These are phyloP conservation scores for Helobdella robusta DNA, from an alignment of 2,888 invertebrate genomes.

Conservation along the genomic window DNA sequence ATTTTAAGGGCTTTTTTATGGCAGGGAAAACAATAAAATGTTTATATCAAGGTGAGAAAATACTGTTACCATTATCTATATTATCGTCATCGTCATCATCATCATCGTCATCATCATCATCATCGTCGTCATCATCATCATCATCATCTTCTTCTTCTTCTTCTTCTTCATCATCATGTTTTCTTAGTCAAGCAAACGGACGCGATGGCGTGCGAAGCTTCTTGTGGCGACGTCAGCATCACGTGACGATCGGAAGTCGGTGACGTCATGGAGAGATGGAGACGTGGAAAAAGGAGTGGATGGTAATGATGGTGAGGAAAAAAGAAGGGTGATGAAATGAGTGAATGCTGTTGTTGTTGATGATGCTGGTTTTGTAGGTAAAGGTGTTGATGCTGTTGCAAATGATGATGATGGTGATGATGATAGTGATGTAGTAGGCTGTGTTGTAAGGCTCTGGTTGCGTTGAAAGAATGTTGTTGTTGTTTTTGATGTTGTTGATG, in stretches of 20 bases:
- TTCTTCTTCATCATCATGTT: constrained; percentile 16
- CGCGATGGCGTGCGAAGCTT: not conserved
- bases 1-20: no score
- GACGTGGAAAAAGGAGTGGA: not conserved
- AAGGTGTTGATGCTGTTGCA: not conserved
- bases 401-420: not conserved
- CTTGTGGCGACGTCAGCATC: constrained; percentile 17
- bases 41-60: not conserved
- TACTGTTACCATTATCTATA: not conserved
- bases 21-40: no score
- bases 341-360: not conserved
- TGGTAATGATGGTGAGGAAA: not conserved
- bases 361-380: not conserved
- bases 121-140: constrained; percentile 12
- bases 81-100: constrained; percentile 2
- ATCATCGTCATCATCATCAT: constrained; percentile 13
- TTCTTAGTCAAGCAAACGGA: constrained; percentile 1
- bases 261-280: not conserved
- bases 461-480: not conserved
- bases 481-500: not conserved
- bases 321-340: constrained; percentile 8
- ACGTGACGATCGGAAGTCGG: not conserved
- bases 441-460: not conserved
- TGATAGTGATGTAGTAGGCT: not conserved
- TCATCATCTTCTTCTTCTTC: constrained; percentile 6